phyloP scores from a whole-genome alignment of 2,888 invertebrate species.

The Halictus ligatus region DNA sequence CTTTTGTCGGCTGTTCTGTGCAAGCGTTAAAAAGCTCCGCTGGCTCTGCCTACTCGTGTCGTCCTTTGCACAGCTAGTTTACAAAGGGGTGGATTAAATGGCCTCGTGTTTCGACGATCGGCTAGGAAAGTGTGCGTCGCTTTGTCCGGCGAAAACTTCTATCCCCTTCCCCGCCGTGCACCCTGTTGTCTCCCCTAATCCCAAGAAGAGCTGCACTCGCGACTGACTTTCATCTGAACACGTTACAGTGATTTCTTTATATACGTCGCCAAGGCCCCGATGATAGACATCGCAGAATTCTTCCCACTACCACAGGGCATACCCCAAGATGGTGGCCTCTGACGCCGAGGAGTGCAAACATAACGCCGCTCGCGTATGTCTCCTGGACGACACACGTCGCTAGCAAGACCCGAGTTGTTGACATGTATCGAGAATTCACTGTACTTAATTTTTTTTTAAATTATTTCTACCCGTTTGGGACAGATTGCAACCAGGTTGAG shows the following conservation, averaged over 20 bases:
- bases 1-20: background rate
- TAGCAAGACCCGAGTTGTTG: no score
- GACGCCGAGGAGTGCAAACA: no score
- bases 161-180: background rate
- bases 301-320: no score
- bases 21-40: background rate
- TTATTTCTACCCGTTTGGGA: background rate
- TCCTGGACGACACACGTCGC: no score
- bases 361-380: no score
- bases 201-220: background rate
- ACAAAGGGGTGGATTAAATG: conserved; percentile 9
- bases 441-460: background rate
- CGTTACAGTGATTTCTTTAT: no score
- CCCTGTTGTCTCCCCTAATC: background rate
- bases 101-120: background rate
- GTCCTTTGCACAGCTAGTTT: conserved; percentile 3
- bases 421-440: no score
- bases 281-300: no score
- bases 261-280: no score
- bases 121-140: background rate
- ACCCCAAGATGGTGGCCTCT: no score
- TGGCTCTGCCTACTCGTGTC: background rate
- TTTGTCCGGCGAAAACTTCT: background rate
- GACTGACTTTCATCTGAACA: background rate
- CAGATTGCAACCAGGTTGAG: background rate